phyloP scores from a whole-genome alignment of 2,797 vertebrate species.

The Mormyrus proboscirostris region DNA sequence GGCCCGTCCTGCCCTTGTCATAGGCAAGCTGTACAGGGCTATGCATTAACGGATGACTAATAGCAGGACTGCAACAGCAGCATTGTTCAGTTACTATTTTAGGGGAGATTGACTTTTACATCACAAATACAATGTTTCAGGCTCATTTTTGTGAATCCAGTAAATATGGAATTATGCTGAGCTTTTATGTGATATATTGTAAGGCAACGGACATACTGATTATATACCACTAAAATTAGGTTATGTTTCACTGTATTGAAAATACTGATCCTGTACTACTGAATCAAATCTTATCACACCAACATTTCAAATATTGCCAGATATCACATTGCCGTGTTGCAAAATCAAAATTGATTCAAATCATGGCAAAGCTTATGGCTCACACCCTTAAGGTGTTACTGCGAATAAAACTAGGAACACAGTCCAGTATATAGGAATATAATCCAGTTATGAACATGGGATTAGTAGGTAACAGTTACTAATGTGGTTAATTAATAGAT shows the following conservation, averaged over 20 bases:
- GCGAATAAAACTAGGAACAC: neutral
- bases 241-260: too few relatives aligned
- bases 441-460: neutral
- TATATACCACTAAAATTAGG: too few relatives aligned
- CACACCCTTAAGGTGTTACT: neutral
- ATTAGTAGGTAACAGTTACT: neutral
- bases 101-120: neutral
- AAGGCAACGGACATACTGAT: neutral
- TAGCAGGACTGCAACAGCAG: neutral
- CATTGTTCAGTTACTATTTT: neutral
- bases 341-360: too few relatives aligned
- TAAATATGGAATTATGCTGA: neutral
- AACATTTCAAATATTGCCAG: too few relatives aligned
- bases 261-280: too few relatives aligned
- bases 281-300: too few relatives aligned
- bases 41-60: neutral
- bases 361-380: too few relatives aligned
- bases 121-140: neutral
- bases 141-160: neutral
- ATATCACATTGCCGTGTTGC: too few relatives aligned
- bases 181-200: neutral
- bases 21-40: neutral
- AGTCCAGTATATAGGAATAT: too few relatives aligned
- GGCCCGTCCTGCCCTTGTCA: neutral
- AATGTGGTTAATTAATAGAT: neutral